A percentile compares a stretch with the other conserved stretches of the same genome.
Evolutionary conservation across 2,797 vertebrate genomes (phyloP).

Genomic region (Chaenodraco wilsoni): DNA sequence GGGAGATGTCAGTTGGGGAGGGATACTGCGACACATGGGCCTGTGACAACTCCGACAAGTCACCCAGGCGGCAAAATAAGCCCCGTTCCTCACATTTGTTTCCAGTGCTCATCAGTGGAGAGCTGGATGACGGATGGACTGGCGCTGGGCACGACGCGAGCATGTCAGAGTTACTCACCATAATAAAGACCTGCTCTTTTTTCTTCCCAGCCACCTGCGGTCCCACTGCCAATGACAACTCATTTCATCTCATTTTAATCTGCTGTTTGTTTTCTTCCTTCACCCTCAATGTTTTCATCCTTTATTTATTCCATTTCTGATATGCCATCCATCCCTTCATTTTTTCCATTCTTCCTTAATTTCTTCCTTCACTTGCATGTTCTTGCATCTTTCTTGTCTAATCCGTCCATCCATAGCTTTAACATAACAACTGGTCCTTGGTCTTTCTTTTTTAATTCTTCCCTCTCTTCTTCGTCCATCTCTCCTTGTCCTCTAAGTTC

Average conservation of each 20-base stretch:
- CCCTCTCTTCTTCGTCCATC: background rate
- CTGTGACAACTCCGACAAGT: slow-evolving; percentile 76
- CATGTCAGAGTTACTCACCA: slow-evolving; percentile 76
- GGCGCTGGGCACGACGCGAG: slow-evolving; percentile 72
- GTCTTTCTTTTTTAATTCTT: background rate
- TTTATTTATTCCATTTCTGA: slow-evolving; percentile 16
- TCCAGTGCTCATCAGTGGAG: slow-evolving; percentile 79
- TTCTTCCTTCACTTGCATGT: background rate
- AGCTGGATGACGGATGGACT: slow-evolving; percentile 81
- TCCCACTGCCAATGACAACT: slow-evolving; percentile 42
- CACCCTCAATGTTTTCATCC: slow-evolving; percentile 9
- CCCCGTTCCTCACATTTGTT: slow-evolving; percentile 75
- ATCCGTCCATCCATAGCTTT: slow-evolving; percentile 1
- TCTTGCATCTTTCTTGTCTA: slow-evolving; percentile 1
- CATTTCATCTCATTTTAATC: slow-evolving; percentile 59
- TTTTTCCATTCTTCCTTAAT: background rate
- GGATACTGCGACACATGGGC: slow-evolving; percentile 60
- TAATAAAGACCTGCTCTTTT: slow-evolving; percentile 74
- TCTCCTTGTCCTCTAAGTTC: background rate
- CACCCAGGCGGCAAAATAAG: slow-evolving; percentile 80
- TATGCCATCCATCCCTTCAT: slow-evolving; percentile 4
- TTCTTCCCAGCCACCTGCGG: slow-evolving; percentile 52
- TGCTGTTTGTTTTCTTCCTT: slow-evolving; percentile 35
- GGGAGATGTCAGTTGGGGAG: slow-evolving; percentile 58
- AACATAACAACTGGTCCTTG: background rate